Percentiles rank a stretch among this genome's conserved stretches.
Evolutionary conservation across 2,888 invertebrate genomes (phyloP).

Genomic region (Sthenelais limicola): DNA sequence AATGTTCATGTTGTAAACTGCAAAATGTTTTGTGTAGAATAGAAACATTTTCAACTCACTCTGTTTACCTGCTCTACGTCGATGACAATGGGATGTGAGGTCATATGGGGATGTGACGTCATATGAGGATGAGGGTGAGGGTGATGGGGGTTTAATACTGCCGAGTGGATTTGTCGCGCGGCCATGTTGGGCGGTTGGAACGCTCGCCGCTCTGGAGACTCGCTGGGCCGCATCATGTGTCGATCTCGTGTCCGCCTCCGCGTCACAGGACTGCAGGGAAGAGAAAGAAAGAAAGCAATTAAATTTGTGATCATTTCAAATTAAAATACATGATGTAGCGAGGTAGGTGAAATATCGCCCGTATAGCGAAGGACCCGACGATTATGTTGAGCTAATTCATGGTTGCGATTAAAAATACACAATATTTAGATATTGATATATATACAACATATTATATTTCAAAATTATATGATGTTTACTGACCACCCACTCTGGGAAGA

Average conservation of each 20-base stretch:
- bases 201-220: constrained; percentile 63
- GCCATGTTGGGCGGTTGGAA: constrained; percentile 64
- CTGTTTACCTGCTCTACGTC: constrained; percentile 46
- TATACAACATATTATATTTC: too few species aligned
- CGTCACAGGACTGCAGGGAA: constrained; percentile 62
- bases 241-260: constrained; percentile 60
- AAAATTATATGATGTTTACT: too few species aligned
- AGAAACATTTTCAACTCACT: too few species aligned
- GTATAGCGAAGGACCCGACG: not conserved
- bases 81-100: constrained; percentile 51
- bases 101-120: constrained; percentile 54
- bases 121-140: constrained; percentile 66
- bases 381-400: too few species aligned
- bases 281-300: constrained; percentile 6
- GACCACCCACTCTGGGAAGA: too few species aligned
- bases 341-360: too few species aligned
- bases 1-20: too few species aligned
- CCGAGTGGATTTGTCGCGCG: constrained; percentile 68
- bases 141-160: constrained; percentile 67
- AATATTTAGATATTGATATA: too few species aligned
- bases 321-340: not conserved
- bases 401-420: too few species aligned
- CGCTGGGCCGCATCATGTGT: constrained; percentile 54
- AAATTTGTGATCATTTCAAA: not conserved
- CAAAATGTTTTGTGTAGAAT: too few species aligned